Evolutionary conservation across 92 coral and sea anemone species (phyloP).

Genomic region (Siderastrea siderea): DNA sequence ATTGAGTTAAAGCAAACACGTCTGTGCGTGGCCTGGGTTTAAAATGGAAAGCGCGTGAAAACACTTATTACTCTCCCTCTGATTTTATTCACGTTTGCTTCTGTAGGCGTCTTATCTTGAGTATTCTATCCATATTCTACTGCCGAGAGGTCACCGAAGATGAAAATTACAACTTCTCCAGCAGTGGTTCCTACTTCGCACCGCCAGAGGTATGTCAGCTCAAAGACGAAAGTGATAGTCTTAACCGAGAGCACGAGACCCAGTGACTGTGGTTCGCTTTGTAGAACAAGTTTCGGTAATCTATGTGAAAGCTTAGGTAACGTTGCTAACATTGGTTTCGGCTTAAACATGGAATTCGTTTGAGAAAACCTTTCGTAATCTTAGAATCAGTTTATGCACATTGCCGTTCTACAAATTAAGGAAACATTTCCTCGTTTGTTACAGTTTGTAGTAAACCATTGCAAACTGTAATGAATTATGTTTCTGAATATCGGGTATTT

Average conservation of each 20-base stretch:
- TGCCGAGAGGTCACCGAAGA: conserved; percentile 78
- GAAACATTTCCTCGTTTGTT: too few species aligned
- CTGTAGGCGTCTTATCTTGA: conserved; percentile 88
- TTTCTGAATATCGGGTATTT: too few species aligned
- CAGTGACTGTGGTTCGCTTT: background rate
- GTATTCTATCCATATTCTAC: conserved; percentile 94
- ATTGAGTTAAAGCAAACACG: too few species aligned
- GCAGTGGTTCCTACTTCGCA: conserved; percentile 87
- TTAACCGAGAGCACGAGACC: background rate
- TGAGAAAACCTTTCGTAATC: too few species aligned
- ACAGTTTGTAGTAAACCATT: too few species aligned
- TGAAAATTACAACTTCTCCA: conserved; percentile 85
- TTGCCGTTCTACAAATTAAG: too few species aligned
- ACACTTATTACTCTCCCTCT: background rate
- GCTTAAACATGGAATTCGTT: too few species aligned
- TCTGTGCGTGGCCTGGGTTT: too few species aligned
- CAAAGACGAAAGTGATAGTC: background rate
- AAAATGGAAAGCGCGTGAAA: too few species aligned
- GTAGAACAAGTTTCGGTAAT: background rate
- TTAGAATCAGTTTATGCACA: too few species aligned
- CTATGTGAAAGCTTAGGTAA: background rate
- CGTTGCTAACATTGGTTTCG: too few species aligned
- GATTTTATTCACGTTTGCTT: background rate
- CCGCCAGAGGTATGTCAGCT: conserved; percentile 84
- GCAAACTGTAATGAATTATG: too few species aligned